These are phyloP conservation scores for Protobothrops mucrosquamatus DNA, from an alignment of 2,113 vertebrate species.

Conservation along the genomic window DNA sequence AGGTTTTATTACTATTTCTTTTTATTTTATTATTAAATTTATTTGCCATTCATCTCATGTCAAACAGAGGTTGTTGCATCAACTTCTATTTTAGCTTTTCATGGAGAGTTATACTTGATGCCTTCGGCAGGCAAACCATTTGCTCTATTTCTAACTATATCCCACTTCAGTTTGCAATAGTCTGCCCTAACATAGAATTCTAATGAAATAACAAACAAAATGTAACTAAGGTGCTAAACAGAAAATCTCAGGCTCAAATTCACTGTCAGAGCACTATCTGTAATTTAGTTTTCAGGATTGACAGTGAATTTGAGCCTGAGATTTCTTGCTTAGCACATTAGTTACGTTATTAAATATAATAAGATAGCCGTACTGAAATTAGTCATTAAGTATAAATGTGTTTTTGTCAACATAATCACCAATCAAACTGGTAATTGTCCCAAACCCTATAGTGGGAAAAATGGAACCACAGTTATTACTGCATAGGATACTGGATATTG, in stretches of 20 bases:
- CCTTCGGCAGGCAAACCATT: not conserved
- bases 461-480: not conserved
- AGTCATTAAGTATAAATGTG: not conserved
- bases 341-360: not conserved
- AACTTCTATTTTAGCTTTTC: not conserved
- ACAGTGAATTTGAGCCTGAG: too few relatives aligned
- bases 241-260: too few relatives aligned
- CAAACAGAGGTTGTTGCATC: not conserved
- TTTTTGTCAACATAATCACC: not conserved
- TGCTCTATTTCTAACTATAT: not conserved
- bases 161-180: too few relatives aligned
- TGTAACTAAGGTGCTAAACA: too few relatives aligned
- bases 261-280: too few relatives aligned
- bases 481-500: not conserved
- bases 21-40: too few relatives aligned
- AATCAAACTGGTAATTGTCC: not conserved
- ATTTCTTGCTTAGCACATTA: not conserved
- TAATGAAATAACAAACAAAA: not conserved
- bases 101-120: not conserved
- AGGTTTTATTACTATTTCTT: not conserved
- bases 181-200: too few relatives aligned
- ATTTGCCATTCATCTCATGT: not conserved
- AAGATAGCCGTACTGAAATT: not conserved
- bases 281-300: too few relatives aligned
- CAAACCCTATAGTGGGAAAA: not conserved